phyloP scores from a whole-genome alignment of 2,113 vertebrate species.

The Apistogramma diplotaenia region DNA sequence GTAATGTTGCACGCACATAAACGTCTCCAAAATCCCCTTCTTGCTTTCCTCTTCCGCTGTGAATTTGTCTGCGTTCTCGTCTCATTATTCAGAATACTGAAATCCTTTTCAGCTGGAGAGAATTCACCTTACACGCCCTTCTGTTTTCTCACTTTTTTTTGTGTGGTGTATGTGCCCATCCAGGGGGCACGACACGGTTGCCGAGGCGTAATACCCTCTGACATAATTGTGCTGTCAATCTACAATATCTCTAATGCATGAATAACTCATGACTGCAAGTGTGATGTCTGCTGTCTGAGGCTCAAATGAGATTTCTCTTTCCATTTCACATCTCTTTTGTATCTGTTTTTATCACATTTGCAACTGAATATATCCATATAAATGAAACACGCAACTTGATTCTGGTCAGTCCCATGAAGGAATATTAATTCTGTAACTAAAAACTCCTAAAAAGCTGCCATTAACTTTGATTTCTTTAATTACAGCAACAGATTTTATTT shows the following conservation, averaged over 20 bases:
- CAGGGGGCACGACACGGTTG: slow-evolving; percentile 36
- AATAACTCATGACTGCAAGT: slow-evolving; percentile 52
- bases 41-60: neutral
- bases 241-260: slow-evolving; percentile 44
- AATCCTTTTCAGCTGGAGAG: slow-evolving; percentile 6
- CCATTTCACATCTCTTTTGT: slow-evolving; percentile 3
- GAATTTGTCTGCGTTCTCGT: neutral
- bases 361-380: slow-evolving; percentile 10
- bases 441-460: slow-evolving; percentile 17
- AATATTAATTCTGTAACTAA: neutral
- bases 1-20: neutral
- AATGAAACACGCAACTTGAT: neutral
- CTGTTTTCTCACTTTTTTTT: slow-evolving; percentile 26
- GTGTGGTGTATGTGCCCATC: slow-evolving; percentile 6
- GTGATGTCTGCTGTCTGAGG: slow-evolving; percentile 9
- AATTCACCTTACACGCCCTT: slow-evolving; percentile 27
- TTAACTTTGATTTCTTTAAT: slow-evolving; percentile 11
- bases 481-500: slow-evolving; percentile 15
- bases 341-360: slow-evolving; percentile 30
- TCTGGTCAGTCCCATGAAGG: neutral
- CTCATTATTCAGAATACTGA: neutral
- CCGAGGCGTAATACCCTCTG: slow-evolving; percentile 46
- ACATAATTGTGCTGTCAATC: slow-evolving; percentile 58
- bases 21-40: neutral
- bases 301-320: slow-evolving; percentile 30